Percentiles rank a stretch among this genome's conserved stretches.
phyloP scores from a whole-genome alignment of 2,888 invertebrate genomes.

The Vandiemenella viatica region DNA sequence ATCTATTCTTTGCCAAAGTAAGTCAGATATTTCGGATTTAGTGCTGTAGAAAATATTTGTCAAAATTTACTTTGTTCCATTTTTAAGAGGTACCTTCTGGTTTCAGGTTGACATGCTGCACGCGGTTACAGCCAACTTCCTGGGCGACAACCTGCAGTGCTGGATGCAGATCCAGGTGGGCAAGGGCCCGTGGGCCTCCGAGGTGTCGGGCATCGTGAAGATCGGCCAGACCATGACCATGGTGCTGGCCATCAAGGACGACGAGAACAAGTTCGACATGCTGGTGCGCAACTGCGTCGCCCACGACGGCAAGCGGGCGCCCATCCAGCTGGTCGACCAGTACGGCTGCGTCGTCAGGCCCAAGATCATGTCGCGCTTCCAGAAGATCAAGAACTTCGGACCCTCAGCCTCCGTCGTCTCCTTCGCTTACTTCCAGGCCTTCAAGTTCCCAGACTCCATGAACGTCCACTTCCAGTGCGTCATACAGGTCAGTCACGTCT shows the following conservation, averaged over 20 bases:
- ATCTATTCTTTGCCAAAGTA: too few species aligned
- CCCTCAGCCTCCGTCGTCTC: conserved; percentile 87
- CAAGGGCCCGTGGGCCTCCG: conserved; percentile 93
- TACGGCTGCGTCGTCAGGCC: conserved; percentile 86
- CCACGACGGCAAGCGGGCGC: conserved; percentile 84
- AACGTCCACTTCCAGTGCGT: conserved; percentile 95
- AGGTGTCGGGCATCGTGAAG: conserved; percentile 88
- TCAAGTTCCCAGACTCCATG: conserved; percentile 94
- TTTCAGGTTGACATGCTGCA: conserved; percentile 74
- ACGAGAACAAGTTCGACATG: conserved; percentile 93
- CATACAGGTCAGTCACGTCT: conserved; percentile 53
- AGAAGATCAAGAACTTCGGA: conserved; percentile 90
- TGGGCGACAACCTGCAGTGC: conserved; percentile 87
- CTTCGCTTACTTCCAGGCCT: conserved; percentile 91
- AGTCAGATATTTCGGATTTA: too few species aligned
- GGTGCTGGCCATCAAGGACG: conserved; percentile 89
- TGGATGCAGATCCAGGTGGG: conserved; percentile 98
- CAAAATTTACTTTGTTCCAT: too few species aligned
- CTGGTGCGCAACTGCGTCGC: conserved; percentile 86
- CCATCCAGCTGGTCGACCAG: conserved; percentile 84
- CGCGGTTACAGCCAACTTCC: conserved; percentile 87
- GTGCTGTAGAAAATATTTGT: too few species aligned
- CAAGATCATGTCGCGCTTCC: conserved; percentile 85
- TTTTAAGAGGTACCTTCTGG: too few species aligned
- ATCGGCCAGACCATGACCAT: conserved; percentile 95